A percentile compares a stretch with the other conserved stretches of the same genome.
Evolutionary conservation across 2,797 vertebrate species (phyloP).

Genomic region (Peromyscus melanophrys): DNA sequence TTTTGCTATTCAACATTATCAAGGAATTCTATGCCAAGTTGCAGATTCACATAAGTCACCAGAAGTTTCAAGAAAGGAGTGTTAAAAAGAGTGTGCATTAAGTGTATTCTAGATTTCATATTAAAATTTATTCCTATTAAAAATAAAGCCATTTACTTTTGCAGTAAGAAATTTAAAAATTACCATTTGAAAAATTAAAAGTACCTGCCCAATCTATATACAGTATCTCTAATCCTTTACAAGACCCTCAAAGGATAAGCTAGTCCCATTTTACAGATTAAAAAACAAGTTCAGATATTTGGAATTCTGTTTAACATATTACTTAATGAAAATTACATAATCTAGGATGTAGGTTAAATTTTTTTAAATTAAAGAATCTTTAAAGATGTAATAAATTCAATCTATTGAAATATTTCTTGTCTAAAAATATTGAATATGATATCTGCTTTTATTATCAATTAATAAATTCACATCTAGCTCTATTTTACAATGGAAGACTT

Average conservation of each 20-base stretch:
- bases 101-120: slow-evolving; percentile 85
- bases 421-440: slow-evolving; percentile 78
- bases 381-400: slow-evolving; percentile 73
- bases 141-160: slow-evolving; percentile 85
- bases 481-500: slow-evolving; percentile 71
- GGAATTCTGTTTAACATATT: slow-evolving; percentile 30
- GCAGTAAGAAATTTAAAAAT: slow-evolving; percentile 57
- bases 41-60: slow-evolving; percentile 85
- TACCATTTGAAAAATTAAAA: slow-evolving; percentile 34
- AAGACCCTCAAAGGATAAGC: slow-evolving; percentile 48
- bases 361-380: slow-evolving; percentile 71
- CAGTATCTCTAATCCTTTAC: neutral
- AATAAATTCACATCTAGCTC: slow-evolving; percentile 67
- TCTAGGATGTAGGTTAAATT: neutral
- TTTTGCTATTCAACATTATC: slow-evolving; percentile 68
- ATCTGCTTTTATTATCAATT: slow-evolving; percentile 27
- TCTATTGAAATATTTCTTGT: slow-evolving; percentile 62
- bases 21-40: slow-evolving; percentile 75
- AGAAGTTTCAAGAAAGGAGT: slow-evolving; percentile 78
- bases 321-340: slow-evolving; percentile 74
- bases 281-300: slow-evolving; percentile 68
- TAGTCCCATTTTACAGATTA: slow-evolving; percentile 77
- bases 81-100: slow-evolving; percentile 81
- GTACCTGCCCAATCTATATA: slow-evolving; percentile 15
- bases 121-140: slow-evolving; percentile 84